Evolutionary conservation across 2,888 invertebrate species (phyloP), one percentile per base, ranked within the genome.

Genomic region (Pyrrhia umbra): DNA sequence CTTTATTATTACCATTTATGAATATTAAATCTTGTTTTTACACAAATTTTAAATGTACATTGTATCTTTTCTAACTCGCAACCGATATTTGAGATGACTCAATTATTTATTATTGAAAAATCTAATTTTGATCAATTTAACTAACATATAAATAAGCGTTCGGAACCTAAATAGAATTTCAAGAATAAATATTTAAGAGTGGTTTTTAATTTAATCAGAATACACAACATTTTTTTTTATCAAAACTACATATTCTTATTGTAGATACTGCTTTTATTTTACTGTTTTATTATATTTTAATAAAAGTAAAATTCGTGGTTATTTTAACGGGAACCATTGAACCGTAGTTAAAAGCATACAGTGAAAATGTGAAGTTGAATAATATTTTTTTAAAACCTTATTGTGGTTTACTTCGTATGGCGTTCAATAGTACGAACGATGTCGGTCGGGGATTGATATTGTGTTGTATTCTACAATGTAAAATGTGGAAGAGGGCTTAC

Each of bases 401-500:
- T 51, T 57, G 56, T 21, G 43, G 39, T 50, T 60, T 42, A 52
- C 23, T 58, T 66, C 46, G 13, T 52, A 52, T 54, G 18, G 49
- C 59, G 39, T 43, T 40, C 20, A 34, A 34, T 34, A n/a, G 34
- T 34, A n/a, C n/a, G 5, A 13, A 6, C 34, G 34, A 5, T 34
- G 43, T 46, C 13, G 27, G 25, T 47, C 6, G 34, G 47, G 42
- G 45, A 74, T 59, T 77, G 43, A 62, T 56, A 51, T 73, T 64
- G 57, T 58, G 64, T 62, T 59, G 59, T 58, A 66, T 62, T 62
- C 68, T 70, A 59, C 68, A 79, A 70, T 61, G 54, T 37, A 57
- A 65, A 66, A 61, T 13, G 55, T 21, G 43, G 46, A 50, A 61
- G 52, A 64, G 30, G 71, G 82, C 98, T 98, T 96, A 99, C 98